Percentiles rank a stretch among this genome's conserved stretches.
phyloP scores from a whole-genome alignment of 2,888 invertebrate species.

The Sepiola atlantica region DNA sequence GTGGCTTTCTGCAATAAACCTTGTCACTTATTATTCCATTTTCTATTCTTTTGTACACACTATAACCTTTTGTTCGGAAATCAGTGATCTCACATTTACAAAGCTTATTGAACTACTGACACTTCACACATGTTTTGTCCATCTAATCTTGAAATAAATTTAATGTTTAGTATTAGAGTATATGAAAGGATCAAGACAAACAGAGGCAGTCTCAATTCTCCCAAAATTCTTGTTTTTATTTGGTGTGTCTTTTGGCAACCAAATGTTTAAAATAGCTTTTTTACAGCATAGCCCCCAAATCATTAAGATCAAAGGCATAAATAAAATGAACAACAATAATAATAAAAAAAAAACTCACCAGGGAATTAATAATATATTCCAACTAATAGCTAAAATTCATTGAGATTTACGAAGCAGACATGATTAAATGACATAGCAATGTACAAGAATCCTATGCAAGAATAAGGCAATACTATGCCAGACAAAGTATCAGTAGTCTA shows the following conservation, averaged over 20 bases:
- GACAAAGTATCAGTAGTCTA: too few relatives aligned
- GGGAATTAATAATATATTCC: not conserved
- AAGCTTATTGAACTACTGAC: not conserved
- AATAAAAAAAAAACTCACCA: not conserved
- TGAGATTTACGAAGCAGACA: too few relatives aligned
- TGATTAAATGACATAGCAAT: too few relatives aligned
- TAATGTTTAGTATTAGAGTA: not conserved
- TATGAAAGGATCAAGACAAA: not conserved
- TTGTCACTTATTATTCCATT: not conserved
- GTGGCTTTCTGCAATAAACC: not conserved
- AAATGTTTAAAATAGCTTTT: not conserved
- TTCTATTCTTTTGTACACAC: not conserved
- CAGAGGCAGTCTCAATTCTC: not conserved
- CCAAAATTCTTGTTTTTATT: not conserved
- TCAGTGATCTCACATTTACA: not conserved
- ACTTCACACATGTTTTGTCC: not conserved
- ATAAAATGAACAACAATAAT: not conserved
- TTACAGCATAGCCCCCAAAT: not conserved
- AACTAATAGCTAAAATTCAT: not conserved
- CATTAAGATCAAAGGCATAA: not conserved
- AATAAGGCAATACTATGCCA: too few relatives aligned
- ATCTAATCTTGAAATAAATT: not conserved
- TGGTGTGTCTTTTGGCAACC: not conserved
- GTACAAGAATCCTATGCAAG: too few relatives aligned
- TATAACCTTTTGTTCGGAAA: not conserved